Conservation (phyloP, 2,888 invertebrate genomes). For the Hedya salicella region DNA sequence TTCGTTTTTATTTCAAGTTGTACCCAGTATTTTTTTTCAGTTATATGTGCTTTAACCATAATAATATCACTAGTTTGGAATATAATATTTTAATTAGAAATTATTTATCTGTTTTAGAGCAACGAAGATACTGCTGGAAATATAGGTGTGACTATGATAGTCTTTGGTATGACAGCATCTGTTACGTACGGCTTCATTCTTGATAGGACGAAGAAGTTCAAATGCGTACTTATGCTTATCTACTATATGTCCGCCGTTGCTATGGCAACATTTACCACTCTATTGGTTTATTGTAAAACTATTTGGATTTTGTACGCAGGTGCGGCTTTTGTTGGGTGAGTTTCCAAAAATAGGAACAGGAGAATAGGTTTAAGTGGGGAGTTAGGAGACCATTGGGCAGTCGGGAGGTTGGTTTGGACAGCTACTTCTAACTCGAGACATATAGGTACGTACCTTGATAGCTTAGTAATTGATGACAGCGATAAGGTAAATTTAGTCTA, state of each 20-base stretch:
- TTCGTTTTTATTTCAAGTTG: no score
- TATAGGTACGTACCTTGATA: no score
- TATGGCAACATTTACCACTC: conserved; percentile 86
- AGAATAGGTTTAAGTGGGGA: no score
- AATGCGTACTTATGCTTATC: conserved; percentile 82
- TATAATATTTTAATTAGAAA: no score
- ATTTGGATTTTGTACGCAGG: conserved; percentile 80
- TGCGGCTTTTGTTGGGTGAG: conserved; percentile 83
- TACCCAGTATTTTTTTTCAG: no score
- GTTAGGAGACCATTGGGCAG: no score
- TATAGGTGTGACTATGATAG: conserved; percentile 86
- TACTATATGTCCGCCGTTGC: conserved; percentile 86
- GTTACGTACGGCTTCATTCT: conserved; percentile 86
- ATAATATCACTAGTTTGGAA: no score
- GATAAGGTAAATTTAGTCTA: no score
- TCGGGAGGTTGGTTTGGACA: no score
- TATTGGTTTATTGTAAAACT: conserved; percentile 59
- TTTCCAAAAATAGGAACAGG: not conserved
- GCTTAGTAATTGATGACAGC: no score
- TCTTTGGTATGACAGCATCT: conserved; percentile 87
- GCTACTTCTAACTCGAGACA: no score
- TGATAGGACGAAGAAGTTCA: conserved; percentile 87
- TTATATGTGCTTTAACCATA: no score
- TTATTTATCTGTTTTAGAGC: conserved; percentile 61
- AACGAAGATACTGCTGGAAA: conserved; percentile 84